Conservation (phyloP, 64 coral and sea anemone genomes). For the Acropora yongei region DNA sequence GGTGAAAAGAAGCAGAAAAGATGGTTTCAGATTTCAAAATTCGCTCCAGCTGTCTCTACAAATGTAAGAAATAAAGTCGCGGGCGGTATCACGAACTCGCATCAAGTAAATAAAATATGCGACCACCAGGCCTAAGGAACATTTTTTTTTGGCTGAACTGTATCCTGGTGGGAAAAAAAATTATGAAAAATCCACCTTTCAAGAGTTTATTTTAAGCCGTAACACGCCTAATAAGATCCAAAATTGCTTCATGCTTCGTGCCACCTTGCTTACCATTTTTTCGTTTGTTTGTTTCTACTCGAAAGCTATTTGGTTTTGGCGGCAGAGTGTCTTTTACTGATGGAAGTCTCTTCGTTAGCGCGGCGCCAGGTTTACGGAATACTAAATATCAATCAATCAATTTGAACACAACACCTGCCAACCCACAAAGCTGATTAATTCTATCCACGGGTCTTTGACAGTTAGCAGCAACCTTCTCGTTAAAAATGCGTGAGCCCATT, state of each 20-base stretch:
- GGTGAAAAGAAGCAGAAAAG: background rate
- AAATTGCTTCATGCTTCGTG: too few relatives aligned
- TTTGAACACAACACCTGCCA: constrained; percentile 9
- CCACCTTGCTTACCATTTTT: background rate
- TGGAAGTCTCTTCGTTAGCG: background rate
- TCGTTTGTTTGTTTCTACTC: background rate
- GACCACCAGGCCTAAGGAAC: too few relatives aligned
- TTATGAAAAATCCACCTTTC: background rate
- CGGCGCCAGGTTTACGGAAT: constrained; percentile 1
- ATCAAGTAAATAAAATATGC: too few relatives aligned
- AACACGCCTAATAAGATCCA: background rate
- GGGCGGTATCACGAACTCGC: too few relatives aligned
- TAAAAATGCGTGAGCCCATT: background rate
- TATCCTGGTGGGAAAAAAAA: too few relatives aligned
- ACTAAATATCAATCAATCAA: constrained; percentile 1
- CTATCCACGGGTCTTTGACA: background rate
- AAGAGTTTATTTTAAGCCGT: background rate
- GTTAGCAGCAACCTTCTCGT: background rate
- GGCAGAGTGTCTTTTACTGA: constrained; percentile 21
- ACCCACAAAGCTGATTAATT: background rate
- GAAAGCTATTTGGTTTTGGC: background rate
- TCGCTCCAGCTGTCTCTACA: background rate
- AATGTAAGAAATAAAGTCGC: too few relatives aligned
- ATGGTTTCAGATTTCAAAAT: background rate
- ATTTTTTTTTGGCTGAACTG: too few relatives aligned